Base-by-base conservation (phyloP, 2,888 invertebrate genomes). In the Gymnosoma rotundatum region DNA sequence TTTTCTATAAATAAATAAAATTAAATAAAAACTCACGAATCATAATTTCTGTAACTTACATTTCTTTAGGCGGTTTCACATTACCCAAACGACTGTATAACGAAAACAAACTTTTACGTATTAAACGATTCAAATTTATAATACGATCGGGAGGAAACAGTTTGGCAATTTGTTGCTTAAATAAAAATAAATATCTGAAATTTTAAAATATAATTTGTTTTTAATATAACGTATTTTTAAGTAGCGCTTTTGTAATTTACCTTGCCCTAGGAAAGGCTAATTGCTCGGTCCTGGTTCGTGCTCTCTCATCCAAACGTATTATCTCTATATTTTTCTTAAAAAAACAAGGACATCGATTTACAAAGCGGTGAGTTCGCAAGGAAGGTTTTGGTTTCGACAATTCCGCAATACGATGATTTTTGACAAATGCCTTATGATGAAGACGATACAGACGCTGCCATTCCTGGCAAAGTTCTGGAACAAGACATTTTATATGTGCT, bases 31-130 rank as follows among this genome's bases (percentile, higher is more conserved):
- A 9, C n/a, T 52, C 8, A 18, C 1, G 3, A 7, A 10, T 9
- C 2, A 52, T 20, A 14, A 20, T 9, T 52, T 6, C 5, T 52
- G 50, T 52, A 52, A 75, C 78, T 38, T 85, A 92, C 91, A 78
- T 87, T 70, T 88, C 83, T 18, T 80, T 52, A 5, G 91, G 86
- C 3, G 90, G 90, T 72, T 89, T 88, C 6, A 86, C 38, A 75
- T 92, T 91, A 12, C 78, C 86, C 52, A 92, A 82, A 0, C 92
- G 90, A 79, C 91, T 90, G 80, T 92, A 92, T 42, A 92, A 54
- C 0, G 92, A 91, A 25, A 91, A 72, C 52, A 91, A 87, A 79
- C 91, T 91, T 52, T 87, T 88, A 10, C 90, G 90, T 32, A 91
- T 86, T 72, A 88, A 88, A 7, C 90, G 89, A 85, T 91, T 92